Evolutionary conservation across 2,113 vertebrate species (phyloP).

Genomic region (Corvus moneduloides): DNA sequence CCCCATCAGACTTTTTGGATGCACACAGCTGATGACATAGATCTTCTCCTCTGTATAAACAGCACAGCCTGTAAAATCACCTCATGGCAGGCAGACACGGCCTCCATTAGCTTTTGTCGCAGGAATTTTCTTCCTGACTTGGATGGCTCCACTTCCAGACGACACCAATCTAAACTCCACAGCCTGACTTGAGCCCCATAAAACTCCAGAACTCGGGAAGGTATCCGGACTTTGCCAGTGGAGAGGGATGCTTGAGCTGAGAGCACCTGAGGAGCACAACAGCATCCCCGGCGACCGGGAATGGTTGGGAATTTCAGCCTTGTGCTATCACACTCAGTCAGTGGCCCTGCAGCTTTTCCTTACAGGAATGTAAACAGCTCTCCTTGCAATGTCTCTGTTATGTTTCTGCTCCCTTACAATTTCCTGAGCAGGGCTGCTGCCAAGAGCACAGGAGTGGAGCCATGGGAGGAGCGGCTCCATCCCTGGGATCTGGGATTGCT

Average conservation of each 20-base stretch:
- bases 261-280: neutral
- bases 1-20: neutral
- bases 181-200: neutral
- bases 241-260: neutral
- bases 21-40: neutral
- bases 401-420: constrained; percentile 71
- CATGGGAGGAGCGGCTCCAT: neutral
- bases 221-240: neutral
- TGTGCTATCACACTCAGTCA: neutral
- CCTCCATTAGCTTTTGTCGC: neutral
- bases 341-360: constrained; percentile 18
- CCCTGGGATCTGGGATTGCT: neutral
- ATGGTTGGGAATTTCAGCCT: neutral
- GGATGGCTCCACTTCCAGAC: neutral
- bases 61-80: neutral
- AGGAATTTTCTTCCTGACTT: neutral
- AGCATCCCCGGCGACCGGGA: rapidly evolving
- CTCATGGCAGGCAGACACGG: neutral
- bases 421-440: constrained; percentile 70
- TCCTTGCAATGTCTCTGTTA: constrained; percentile 71
- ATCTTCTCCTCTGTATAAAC: neutral
- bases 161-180: neutral
- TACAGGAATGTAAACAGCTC: constrained; percentile 80
- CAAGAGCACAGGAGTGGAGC: constrained; percentile 40
- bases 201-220: neutral